Evolutionary conservation across 2,797 vertebrate species (phyloP).

Genomic region (Hephaestus fuliginosus): DNA sequence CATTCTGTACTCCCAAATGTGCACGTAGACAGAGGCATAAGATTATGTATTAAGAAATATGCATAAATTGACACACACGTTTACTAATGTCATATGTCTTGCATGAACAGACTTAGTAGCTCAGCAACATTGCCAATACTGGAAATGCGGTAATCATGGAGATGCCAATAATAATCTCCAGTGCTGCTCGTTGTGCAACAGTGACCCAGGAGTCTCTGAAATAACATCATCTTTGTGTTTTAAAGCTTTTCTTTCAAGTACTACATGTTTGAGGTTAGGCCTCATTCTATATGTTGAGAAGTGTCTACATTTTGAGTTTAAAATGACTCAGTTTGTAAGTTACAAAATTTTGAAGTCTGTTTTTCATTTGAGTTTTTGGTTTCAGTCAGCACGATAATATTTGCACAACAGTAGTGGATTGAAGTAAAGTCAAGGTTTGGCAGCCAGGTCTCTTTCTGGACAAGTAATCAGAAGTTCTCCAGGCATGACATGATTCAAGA

Average conservation of each 20-base stretch:
- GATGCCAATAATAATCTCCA: slow-evolving; percentile 15
- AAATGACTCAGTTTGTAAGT: neutral
- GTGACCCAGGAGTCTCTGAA: neutral
- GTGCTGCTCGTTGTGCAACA: neutral
- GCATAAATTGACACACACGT: slow-evolving; percentile 3
- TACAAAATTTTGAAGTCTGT: slow-evolving; percentile 6
- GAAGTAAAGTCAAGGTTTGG: neutral
- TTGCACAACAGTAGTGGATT: neutral
- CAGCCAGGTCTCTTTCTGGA: slow-evolving; percentile 1
- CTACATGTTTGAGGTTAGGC: neutral
- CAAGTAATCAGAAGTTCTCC: slow-evolving; percentile 1
- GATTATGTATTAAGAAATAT: slow-evolving; percentile 3
- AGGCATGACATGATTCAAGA: slow-evolving; percentile 9
- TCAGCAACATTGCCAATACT: neutral
- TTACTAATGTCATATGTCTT: neutral
- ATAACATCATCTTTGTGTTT: neutral
- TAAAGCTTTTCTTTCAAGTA: neutral
- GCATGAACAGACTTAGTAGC: neutral
- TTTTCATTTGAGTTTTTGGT: neutral
- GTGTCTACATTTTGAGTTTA: neutral
- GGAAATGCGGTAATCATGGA: slow-evolving; percentile 8
- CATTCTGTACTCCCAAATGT: slow-evolving; percentile 56
- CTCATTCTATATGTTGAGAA: neutral
- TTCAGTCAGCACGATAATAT: neutral
- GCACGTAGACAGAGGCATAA: slow-evolving; percentile 35